These are phyloP conservation scores for Ictalurus punctatus DNA, from an alignment of 2,113 vertebrate genomes.

Conservation along the genomic window DNA sequence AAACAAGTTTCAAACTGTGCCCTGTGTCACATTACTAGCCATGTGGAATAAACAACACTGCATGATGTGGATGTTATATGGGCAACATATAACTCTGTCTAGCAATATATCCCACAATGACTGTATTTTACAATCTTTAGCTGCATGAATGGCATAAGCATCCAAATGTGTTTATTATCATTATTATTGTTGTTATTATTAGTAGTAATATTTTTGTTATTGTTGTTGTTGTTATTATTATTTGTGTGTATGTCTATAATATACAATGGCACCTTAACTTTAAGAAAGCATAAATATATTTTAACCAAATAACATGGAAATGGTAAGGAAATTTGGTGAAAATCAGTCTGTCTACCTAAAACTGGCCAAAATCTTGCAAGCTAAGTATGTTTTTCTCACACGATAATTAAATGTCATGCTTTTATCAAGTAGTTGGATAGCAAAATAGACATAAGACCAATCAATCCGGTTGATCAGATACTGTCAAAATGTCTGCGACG, in stretches of 20 bases:
- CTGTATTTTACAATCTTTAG: conserved; percentile 2
- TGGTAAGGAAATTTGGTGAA: neutral
- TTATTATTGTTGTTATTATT: neutral
- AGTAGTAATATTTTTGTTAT: neutral
- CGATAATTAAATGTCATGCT: neutral
- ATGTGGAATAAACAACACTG: conserved; percentile 39
- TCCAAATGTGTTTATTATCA: neutral
- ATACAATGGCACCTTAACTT: neutral
- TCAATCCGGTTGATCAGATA: neutral
- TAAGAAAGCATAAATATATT: neutral
- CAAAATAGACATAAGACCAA: neutral
- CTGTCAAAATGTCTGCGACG: neutral
- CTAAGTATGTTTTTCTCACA: neutral
- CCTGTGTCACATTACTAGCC: conserved; percentile 26
- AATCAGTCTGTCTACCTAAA: neutral
- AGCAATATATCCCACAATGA: neutral
- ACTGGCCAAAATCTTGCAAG: neutral
- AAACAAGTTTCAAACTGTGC: conserved; percentile 33
- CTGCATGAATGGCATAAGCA: neutral
- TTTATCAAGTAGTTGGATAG: neutral
- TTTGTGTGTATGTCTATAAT: neutral
- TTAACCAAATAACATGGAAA: neutral
- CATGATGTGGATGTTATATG: conserved; percentile 15
- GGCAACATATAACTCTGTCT: neutral
- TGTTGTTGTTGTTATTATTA: neutral